Evolutionary conservation across 2,113 vertebrate genomes (phyloP), one percentile per base, ranked within the genome.

Genomic region (Macrotus californicus): DNA sequence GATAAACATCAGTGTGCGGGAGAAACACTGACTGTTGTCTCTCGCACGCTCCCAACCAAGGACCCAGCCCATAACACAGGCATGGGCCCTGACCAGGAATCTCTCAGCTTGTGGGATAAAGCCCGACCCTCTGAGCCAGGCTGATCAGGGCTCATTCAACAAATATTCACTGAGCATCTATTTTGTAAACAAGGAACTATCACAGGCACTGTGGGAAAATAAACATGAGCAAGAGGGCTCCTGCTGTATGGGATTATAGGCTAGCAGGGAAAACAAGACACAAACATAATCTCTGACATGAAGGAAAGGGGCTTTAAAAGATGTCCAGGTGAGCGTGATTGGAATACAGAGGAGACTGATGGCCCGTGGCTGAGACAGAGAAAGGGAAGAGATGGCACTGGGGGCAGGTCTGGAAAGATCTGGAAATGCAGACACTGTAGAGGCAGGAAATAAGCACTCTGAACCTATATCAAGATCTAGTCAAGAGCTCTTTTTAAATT

Each of bases 241-340:
- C 46, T 16, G 7, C 11, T 48, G 34, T 16, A 31, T 29, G 41
- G 24, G 21, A 39, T 31, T 48, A 43, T 48, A 18, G n/a, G 48
- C 39, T 22, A 36, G 7, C 0, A 36, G 31, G 36, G 84, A 59
- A 22, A 72, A 66, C 24, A 24, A 50, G 31, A 77, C 6, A 5
- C 0, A 7, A 56, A 34, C 26, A 11, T 1, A 34, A 39, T 29
- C 48, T 52, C 41, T 14, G 14, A 56, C 39, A 2, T 6, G 64
- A 82, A 19, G 41, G 46, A 50, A 70, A 29, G 69, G 64, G 82
- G 52, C 87, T 39, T n/a, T 39, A 18, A 5, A 34, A 34, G 19
- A 59, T 18, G 67, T 11, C 56, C 21, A 8, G 8, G 29, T 0
- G 1, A 12, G 50, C 1, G 1, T 0, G 3, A 64, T 5, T 16